Evolutionary conservation across 1,140 invertebrate genomes (phyloP).

Genomic region (Drosophila watanabei): DNA sequence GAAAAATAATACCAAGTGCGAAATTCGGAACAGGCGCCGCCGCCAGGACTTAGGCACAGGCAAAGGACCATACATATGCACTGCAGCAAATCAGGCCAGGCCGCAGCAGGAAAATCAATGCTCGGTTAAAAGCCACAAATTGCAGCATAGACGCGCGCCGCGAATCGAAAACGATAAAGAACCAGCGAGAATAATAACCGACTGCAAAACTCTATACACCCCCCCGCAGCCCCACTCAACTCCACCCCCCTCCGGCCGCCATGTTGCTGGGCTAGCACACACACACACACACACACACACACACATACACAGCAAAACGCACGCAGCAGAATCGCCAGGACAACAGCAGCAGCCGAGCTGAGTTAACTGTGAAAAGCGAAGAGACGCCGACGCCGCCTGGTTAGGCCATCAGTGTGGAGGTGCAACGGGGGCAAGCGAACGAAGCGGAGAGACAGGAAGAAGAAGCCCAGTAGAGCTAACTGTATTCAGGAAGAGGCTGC

Average conservation of each 20-base stretch:
- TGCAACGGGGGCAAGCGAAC: slow-evolving; percentile 63
- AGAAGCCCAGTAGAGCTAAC: slow-evolving; percentile 16
- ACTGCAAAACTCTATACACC: slow-evolving; percentile 46
- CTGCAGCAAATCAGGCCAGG: slow-evolving; percentile 59
- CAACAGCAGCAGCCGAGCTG: slow-evolving; percentile 26
- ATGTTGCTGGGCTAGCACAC: slow-evolving; percentile 76
- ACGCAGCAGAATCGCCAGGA: slow-evolving; percentile 24
- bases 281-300: slow-evolving; percentile 35
- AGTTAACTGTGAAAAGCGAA: slow-evolving; percentile 37
- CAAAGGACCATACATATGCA: slow-evolving; percentile 22
- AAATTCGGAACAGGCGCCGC: slow-evolving; percentile 44
- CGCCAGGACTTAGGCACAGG: slow-evolving; percentile 16
- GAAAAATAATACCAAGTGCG: slow-evolving; percentile 50
- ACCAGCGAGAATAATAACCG: slow-evolving; percentile 36
- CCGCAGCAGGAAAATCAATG: slow-evolving; percentile 68
- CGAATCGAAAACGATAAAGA: slow-evolving; percentile 47
- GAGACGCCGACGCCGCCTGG: slow-evolving; percentile 65
- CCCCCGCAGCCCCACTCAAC: slow-evolving; percentile 4
- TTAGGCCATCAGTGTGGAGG: slow-evolving; percentile 81
- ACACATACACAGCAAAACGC: slow-evolving; percentile 9
- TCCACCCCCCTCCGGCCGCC: slow-evolving; percentile 43
- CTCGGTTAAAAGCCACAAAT: slow-evolving; percentile 71
- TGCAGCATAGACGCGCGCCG: slow-evolving; percentile 48
- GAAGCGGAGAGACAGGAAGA: slow-evolving; percentile 8
- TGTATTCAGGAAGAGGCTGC: slow-evolving; percentile 21